A percentile compares a stretch with the other conserved stretches of the same genome.
These are phyloP conservation scores for Meloidogyne floridensis DNA, from an alignment of 1,140 invertebrate species.

Conservation along the genomic window DNA sequence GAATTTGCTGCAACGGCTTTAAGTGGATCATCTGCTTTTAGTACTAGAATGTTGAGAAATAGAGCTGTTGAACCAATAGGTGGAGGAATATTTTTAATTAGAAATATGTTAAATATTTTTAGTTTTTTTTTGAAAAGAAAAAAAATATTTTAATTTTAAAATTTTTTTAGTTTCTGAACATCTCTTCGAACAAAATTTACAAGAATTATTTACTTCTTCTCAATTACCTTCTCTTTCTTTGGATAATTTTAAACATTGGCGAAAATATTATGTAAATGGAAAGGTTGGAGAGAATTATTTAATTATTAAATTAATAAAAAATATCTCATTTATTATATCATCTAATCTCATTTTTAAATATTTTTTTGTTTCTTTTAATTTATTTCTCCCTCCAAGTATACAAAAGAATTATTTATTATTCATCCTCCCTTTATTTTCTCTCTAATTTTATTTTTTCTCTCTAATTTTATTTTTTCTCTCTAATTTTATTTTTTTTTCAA, in stretches of 20 bases:
- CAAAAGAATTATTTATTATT: no score
- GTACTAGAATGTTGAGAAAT: slow-evolving; percentile 54
- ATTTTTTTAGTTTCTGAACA: slow-evolving; percentile 49
- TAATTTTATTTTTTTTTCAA: no score
- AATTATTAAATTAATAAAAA: no score
- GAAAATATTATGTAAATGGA: slow-evolving; percentile 57
- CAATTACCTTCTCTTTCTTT: slow-evolving; percentile 38
- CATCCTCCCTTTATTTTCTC: no score
- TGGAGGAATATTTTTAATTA: slow-evolving; percentile 52
- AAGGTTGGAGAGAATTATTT: slow-evolving; percentile 17
- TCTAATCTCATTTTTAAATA: no score
- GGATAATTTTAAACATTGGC: slow-evolving; percentile 53
- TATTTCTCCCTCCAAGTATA: no score
- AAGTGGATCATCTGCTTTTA: slow-evolving; percentile 40
- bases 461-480: no score
- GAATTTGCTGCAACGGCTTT: slow-evolving; percentile 55
- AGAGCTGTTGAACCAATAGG: slow-evolving; percentile 58
- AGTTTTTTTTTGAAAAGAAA: slow-evolving; percentile 8
- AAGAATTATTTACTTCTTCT: background rate
- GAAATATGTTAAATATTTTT: slow-evolving; percentile 44
- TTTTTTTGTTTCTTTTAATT: no score
- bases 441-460: no score
- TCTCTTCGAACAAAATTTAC: slow-evolving; percentile 45
- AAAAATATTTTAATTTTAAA: slow-evolving; percentile 1
- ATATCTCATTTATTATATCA: no score